Percentiles rank a stretch among this genome's conserved stretches.
Conservation (phyloP, 2,797 vertebrate genomes). For the Ficedula albicollis region DNA sequence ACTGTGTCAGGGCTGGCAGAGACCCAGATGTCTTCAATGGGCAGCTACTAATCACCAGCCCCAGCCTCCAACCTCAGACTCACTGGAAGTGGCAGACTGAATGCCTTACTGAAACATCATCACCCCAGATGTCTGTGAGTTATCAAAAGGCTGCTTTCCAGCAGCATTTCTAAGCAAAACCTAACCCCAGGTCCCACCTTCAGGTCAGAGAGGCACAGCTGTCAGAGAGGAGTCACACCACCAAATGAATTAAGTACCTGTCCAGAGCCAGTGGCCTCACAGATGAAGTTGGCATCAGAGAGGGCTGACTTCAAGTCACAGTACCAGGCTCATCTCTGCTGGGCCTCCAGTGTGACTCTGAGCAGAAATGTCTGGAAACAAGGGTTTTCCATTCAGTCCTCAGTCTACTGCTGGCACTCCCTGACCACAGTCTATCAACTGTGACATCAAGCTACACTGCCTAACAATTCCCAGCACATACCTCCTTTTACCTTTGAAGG, state of each 20-base stretch:
- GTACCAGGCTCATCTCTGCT: background rate
- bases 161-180: background rate
- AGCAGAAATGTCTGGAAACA: background rate
- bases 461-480: background rate
- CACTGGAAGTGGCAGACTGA: background rate
- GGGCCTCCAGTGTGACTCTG: fast-evolving
- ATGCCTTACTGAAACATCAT: background rate
- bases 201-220: background rate
- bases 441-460: background rate
- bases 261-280: background rate
- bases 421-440: background rate
- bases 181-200: background rate
- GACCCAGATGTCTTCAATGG: background rate
- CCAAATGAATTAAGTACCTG: background rate
- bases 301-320: background rate
- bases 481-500: background rate
- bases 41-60: background rate
- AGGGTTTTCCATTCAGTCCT: too few relatives aligned
- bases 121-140: background rate
- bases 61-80: background rate
- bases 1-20: background rate
- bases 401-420: background rate
- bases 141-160: background rate
- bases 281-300: background rate
- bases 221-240: background rate